Evolutionary conservation across 1,140 invertebrate species (phyloP).

Genomic region (Diabrotica virgifera): DNA sequence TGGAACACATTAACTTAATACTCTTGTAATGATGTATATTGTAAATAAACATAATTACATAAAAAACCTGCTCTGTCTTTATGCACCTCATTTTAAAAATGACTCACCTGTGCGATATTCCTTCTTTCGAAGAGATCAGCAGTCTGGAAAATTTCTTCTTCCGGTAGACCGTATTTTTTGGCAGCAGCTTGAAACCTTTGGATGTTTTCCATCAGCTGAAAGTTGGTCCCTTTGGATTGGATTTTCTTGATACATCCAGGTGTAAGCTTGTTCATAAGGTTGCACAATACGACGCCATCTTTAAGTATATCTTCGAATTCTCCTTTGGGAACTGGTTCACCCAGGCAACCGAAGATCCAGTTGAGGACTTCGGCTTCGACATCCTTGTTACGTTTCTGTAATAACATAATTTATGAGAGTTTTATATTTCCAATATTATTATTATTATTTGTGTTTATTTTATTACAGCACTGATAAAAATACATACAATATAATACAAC

Average conservation of each 20-base stretch:
- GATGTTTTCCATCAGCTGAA: slow-evolving; percentile 98
- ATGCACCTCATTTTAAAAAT: not conserved
- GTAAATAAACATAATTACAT: no score
- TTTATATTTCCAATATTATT: no score
- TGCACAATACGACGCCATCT: slow-evolving; percentile 90
- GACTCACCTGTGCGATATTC: slow-evolving; percentile 91
- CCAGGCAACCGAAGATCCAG: slow-evolving; percentile 88
- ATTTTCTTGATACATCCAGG: slow-evolving; percentile 97
- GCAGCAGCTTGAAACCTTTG: slow-evolving; percentile 93
- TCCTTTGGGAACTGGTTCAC: slow-evolving; percentile 79
- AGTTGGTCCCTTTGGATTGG: slow-evolving; percentile 92
- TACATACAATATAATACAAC: no score
- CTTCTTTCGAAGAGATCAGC: slow-evolving; percentile 95
- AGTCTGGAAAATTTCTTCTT: slow-evolving; percentile 98
- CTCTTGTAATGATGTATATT: no score
- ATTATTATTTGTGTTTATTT: no score
- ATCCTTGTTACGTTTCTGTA: slow-evolving; percentile 84
- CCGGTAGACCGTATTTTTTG: slow-evolving; percentile 91
- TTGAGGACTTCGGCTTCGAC: slow-evolving; percentile 85
- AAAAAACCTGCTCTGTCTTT: no score
- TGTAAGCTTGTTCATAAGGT: slow-evolving; percentile 90
- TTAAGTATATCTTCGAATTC: slow-evolving; percentile 88
- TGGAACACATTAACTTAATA: no score
- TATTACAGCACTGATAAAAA: no score
- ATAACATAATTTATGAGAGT: slow-evolving; percentile 21